These are phyloP conservation scores for Delphinapterus leucas DNA, from an alignment of 2,113 vertebrate genomes.

Conservation along the genomic window DNA sequence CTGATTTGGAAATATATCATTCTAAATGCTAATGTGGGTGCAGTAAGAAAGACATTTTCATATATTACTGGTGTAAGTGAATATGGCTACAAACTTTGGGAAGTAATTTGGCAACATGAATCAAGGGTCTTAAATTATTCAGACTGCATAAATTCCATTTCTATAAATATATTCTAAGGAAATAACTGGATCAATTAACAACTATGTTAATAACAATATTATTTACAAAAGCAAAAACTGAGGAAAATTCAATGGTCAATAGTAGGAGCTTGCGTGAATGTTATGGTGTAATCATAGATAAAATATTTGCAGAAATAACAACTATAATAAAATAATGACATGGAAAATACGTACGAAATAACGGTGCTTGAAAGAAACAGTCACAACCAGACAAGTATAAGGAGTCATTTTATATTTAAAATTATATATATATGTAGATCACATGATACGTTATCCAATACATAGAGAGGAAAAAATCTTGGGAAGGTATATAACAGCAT, in stretches of 20 bases:
- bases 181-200: conserved; percentile 36
- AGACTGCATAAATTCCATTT: conserved; percentile 22
- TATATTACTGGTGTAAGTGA: neutral
- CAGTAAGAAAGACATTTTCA: conserved; percentile 3
- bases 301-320: neutral
- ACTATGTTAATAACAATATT: conserved; percentile 10
- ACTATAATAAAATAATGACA: neutral
- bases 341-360: neutral
- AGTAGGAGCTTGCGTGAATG: neutral
- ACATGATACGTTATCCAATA: neutral
- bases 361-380: neutral
- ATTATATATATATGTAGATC: neutral
- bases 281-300: neutral
- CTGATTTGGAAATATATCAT: conserved; percentile 24
- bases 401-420: neutral
- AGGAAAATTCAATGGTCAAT: neutral
- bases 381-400: neutral
- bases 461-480: neutral
- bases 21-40: conserved; percentile 41
- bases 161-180: conserved; percentile 36
- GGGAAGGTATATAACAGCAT: neutral
- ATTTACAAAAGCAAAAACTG: neutral
- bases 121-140: conserved; percentile 59
- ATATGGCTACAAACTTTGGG: neutral
- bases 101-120: conserved; percentile 33